Base-by-base conservation (phyloP, 1,140 invertebrate genomes). In the Schlechtendalia chinensis region DNA sequence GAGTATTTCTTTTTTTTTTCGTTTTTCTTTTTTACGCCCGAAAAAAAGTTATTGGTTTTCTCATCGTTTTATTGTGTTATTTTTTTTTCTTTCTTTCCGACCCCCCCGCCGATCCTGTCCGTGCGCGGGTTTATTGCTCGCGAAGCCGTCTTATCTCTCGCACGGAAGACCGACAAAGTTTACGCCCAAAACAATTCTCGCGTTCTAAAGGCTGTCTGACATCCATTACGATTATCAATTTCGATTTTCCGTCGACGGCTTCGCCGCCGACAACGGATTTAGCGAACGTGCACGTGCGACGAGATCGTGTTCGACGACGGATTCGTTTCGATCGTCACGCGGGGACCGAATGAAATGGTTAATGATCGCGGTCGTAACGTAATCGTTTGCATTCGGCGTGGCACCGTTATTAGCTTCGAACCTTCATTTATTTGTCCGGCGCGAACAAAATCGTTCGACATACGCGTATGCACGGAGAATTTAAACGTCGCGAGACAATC, bases 1-100 rank as follows among this genome's bases (percentile, higher is more conserved):
- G 22, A n/a, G n/a, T n/a, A n/a, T n/a, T n/a, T n/a, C n/a, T n/a
- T n/a, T 54, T 29, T 54, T 69, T 47, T 69, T 14, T 53, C 53
- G 27, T n/a, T n/a, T 56, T 56, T 22, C 14, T 67, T 22, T 45
- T 67, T 24, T 22, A 67, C 45, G 12, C 29, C 10, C 27, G 32
- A 47, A 69, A 65, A 67, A 69, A 67, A 67, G 63, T 67, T 67
- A 67, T 63, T 69, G 65, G 22, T 69, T 47, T 22, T 58, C 39
- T 47, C 32, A 4, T 39, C 19, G 63, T 67, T 67, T 67, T 22
- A 32, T 67, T 14, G 8, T 45, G n/a, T n/a, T n/a, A n/a, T n/a
- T n/a, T n/a, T n/a, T n/a, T n/a, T n/a, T 39, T 39, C 19, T 19
- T 19, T n/a, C 32, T 32, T 29, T 29, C 10, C 29, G 17, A 32